phyloP scores from a whole-genome alignment of 2,113 vertebrate species.

The Myrmecophaga tridactyla region DNA sequence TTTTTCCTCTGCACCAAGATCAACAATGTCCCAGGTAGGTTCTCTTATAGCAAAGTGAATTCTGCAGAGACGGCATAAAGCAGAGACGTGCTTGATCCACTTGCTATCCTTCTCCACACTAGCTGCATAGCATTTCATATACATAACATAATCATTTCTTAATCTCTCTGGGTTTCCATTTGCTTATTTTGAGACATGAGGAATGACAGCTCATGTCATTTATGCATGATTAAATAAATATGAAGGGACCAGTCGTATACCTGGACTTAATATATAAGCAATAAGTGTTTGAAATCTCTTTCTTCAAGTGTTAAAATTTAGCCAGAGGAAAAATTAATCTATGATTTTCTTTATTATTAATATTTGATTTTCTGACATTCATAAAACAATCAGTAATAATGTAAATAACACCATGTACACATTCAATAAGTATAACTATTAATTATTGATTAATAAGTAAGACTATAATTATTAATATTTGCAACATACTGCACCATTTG shows the following conservation, averaged over 20 bases:
- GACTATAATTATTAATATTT: not conserved
- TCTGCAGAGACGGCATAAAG: not conserved
- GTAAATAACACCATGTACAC: not conserved
- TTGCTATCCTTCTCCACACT: not conserved
- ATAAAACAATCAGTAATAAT: not conserved
- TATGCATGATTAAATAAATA: not conserved
- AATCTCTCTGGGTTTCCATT: not conserved
- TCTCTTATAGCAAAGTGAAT: not conserved
- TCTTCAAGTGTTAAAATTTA: slow-evolving; percentile 11
- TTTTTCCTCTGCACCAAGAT: not conserved
- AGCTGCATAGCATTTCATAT: too few relatives aligned
- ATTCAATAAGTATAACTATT: not conserved
- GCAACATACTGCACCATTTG: not conserved
- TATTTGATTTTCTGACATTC: not conserved
- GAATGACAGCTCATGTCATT: not conserved
- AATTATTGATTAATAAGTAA: not conserved
- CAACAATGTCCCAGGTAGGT: not conserved
- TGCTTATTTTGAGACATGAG: not conserved
- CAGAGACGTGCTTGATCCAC: not conserved
- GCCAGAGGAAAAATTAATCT: not conserved
- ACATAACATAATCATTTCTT: too few relatives aligned
- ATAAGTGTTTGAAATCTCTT: not conserved
- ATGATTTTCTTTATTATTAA: not conserved
- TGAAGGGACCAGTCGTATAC: not conserved
- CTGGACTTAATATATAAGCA: not conserved